Conservation (phyloP, 2,113 vertebrate species). For the Gallinago paraguaiae region DNA sequence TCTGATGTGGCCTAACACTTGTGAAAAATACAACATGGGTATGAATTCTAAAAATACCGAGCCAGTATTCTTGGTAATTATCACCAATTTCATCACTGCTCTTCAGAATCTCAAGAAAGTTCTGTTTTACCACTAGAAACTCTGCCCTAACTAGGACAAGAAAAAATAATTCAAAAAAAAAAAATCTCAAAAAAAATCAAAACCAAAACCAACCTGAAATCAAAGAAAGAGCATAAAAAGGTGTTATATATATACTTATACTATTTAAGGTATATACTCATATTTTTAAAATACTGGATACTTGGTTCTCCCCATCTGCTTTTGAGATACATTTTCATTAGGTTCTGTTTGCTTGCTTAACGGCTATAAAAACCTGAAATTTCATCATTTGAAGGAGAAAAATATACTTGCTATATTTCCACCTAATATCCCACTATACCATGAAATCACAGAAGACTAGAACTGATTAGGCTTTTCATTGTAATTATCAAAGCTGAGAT, state of each 20-base stretch:
- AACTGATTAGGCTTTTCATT: neutral
- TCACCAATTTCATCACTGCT: neutral
- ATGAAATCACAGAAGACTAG: neutral
- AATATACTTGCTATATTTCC: neutral
- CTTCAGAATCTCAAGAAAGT: neutral
- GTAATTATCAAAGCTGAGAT: neutral
- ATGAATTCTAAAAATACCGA: neutral
- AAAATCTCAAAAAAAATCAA: neutral
- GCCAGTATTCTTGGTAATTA: neutral
- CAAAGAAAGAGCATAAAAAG: neutral
- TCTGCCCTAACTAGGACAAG: neutral
- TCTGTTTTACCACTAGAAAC: neutral
- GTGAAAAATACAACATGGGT: neutral
- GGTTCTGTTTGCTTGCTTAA: neutral
- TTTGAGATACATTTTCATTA: neutral
- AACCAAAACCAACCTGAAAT: neutral
- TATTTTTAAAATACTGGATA: neutral
- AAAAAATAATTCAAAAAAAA: neutral
- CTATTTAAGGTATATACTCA: neutral
- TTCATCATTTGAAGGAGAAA: neutral
- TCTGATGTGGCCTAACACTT: neutral
- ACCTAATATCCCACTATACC: neutral
- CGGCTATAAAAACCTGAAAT: neutral
- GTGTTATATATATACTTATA: neutral
- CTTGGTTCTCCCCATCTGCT: neutral